Percentiles rank a stretch among this genome's conserved stretches.
Conservation (phyloP, 2,797 vertebrate species). For the Hozukius guyotensis region DNA sequence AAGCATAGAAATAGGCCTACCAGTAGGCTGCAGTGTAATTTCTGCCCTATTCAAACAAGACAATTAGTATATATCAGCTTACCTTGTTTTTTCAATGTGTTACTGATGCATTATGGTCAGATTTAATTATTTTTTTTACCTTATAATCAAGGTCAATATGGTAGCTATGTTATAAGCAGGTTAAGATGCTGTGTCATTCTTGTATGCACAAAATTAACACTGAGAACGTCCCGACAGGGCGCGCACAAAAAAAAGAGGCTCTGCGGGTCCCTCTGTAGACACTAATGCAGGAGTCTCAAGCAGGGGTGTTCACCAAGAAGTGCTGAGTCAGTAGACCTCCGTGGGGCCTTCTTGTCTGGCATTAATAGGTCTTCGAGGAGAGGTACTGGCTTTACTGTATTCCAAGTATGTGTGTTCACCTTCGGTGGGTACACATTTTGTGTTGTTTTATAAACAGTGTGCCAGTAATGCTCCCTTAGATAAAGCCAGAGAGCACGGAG, state of each 20-base stretch:
- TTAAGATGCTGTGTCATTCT: too few relatives aligned
- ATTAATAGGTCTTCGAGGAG: constrained; percentile 72
- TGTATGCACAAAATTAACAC: too few relatives aligned
- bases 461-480: constrained; percentile 57
- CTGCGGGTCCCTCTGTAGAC: constrained; percentile 14
- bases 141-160: too few relatives aligned
- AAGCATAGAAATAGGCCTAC: too few relatives aligned
- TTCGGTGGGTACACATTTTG: constrained; percentile 63
- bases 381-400: constrained; percentile 64
- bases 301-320: constrained; percentile 30
- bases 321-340: constrained; percentile 71
- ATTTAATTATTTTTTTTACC: too few relatives aligned
- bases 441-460: constrained; percentile 67
- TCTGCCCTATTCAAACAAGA: too few relatives aligned
- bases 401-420: constrained; percentile 55
- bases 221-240: too few relatives aligned
- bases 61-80: too few relatives aligned
- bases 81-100: too few relatives aligned
- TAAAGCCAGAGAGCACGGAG: constrained; percentile 55
- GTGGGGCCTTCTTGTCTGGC: constrained; percentile 71
- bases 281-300: constrained; percentile 12
- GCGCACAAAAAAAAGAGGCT: background rate
- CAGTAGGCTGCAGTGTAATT: too few relatives aligned
- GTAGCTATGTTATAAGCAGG: too few relatives aligned
- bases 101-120: too few relatives aligned